A percentile compares a stretch with the other conserved stretches of the same genome.
Evolutionary conservation across 2,888 invertebrate species (phyloP).

Genomic region (Opisthograptis luteolata): DNA sequence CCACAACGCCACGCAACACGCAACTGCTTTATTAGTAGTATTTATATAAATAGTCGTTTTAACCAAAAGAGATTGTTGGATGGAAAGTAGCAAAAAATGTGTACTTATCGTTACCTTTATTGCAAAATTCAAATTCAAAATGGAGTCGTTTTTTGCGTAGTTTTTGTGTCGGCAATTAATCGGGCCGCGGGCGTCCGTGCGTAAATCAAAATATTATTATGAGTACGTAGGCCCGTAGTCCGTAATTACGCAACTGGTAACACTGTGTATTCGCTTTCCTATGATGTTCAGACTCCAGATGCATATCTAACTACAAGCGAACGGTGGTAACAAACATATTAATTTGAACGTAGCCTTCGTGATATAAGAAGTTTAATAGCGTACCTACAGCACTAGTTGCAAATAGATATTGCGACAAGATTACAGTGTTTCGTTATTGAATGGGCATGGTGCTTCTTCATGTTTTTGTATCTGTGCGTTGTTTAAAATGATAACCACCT

Average conservation of each 20-base stretch:
- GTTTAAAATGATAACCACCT: too few relatives aligned
- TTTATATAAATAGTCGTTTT: slow-evolving; percentile 16
- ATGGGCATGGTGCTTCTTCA: slow-evolving; percentile 25
- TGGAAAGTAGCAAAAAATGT: slow-evolving; percentile 26
- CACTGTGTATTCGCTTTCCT: slow-evolving; percentile 37
- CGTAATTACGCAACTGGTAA: slow-evolving; percentile 46
- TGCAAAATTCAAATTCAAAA: slow-evolving; percentile 38
- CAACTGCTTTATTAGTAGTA: slow-evolving; percentile 17
- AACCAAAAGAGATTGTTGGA: slow-evolving; percentile 14
- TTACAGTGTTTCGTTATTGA: slow-evolving; percentile 35
- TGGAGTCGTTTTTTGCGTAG: slow-evolving; percentile 46
- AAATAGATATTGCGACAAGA: slow-evolving; percentile 48
- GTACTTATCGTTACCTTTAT: slow-evolving; percentile 23
- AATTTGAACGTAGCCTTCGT: slow-evolving; percentile 45
- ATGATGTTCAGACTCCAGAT: slow-evolving; percentile 51
- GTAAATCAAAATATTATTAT: slow-evolving; percentile 61
- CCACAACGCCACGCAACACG: slow-evolving; percentile 10
- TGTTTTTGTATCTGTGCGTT: slow-evolving; percentile 26
- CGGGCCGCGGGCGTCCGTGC: slow-evolving; percentile 53
- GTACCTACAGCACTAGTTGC: slow-evolving; percentile 32
- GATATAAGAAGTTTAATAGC: slow-evolving; percentile 37
- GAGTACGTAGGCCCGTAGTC: slow-evolving; percentile 45
- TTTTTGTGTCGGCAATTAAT: slow-evolving; percentile 36
- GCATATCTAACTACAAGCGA: slow-evolving; percentile 51
- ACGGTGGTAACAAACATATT: slow-evolving; percentile 50